These are phyloP conservation scores for Caenorhabditis remanei DNA, from an alignment of 1,140 invertebrate genomes.

Conservation along the genomic window DNA sequence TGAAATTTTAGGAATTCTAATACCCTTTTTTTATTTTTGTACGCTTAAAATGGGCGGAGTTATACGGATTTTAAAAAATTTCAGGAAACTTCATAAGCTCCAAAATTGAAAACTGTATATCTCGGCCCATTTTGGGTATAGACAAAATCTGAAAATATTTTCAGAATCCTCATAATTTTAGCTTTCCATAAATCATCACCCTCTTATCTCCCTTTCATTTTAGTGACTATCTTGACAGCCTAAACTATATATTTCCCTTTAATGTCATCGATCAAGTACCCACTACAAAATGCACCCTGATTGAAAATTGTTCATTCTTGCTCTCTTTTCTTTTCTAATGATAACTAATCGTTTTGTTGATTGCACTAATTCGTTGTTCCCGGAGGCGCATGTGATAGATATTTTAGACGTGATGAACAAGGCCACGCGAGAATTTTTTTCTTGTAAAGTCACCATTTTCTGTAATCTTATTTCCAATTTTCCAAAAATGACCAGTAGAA, in stretches of 20 bases:
- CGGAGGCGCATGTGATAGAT: constrained; percentile 26
- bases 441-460: constrained; percentile 3
- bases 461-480: constrained; percentile 37
- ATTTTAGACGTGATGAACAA: background rate
- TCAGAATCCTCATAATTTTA: too few relatives aligned
- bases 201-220: too few relatives aligned
- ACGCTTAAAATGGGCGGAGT: too few relatives aligned
- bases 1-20: too few relatives aligned
- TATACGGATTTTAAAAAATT: too few relatives aligned
- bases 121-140: too few relatives aligned
- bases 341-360: constrained; percentile 4
- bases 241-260: background rate
- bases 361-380: constrained; percentile 2
- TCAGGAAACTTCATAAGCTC: too few relatives aligned
- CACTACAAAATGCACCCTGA: constrained; percentile 30
- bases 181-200: too few relatives aligned
- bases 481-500: background rate
- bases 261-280: background rate
- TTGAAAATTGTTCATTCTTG: background rate
- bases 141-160: too few relatives aligned
- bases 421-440: background rate
- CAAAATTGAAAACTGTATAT: too few relatives aligned
- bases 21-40: too few relatives aligned
- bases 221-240: too few relatives aligned
- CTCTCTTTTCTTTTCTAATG: background rate